Conservation (phyloP, 1,140 invertebrate species). For the Campodea augens region DNA sequence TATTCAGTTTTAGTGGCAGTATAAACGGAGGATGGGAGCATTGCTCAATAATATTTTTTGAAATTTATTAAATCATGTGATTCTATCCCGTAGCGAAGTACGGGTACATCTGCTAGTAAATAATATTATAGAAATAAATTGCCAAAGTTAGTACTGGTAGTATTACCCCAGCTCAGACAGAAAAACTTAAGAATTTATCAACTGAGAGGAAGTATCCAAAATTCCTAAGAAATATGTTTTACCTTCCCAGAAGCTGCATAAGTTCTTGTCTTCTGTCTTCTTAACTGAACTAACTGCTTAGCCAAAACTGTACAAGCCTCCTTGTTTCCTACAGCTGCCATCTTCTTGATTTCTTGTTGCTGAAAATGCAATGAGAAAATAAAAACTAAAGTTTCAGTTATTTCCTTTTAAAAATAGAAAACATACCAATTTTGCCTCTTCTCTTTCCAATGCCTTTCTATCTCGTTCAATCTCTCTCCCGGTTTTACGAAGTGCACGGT, state of each 20-base stretch:
- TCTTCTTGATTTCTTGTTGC: slow-evolving; percentile 75
- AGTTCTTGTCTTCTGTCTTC: slow-evolving; percentile 71
- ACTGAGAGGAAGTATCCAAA: too few relatives aligned
- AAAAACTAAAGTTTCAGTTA: neutral
- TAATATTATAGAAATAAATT: too few relatives aligned
- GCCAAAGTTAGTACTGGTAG: too few relatives aligned
- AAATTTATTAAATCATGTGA: too few relatives aligned
- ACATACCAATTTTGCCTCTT: slow-evolving; percentile 71
- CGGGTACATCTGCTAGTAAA: too few relatives aligned
- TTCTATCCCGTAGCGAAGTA: too few relatives aligned
- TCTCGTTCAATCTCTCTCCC: slow-evolving; percentile 67
- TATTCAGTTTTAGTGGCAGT: too few relatives aligned
- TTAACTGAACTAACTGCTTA: slow-evolving; percentile 67
- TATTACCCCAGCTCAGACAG: too few relatives aligned
- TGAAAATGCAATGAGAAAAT: slow-evolving; percentile 21
- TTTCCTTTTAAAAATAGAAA: slow-evolving; percentile 3
- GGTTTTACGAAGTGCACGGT: slow-evolving; percentile 53
- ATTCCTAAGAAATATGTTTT: too few relatives aligned
- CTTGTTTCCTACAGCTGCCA: slow-evolving; percentile 68
- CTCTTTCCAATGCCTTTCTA: slow-evolving; percentile 51
- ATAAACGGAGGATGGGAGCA: too few relatives aligned
- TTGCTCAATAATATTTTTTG: too few relatives aligned
- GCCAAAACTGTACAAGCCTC: slow-evolving; percentile 63
- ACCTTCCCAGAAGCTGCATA: slow-evolving; percentile 55
- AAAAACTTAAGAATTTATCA: too few relatives aligned